phyloP scores from a whole-genome alignment of 2,113 vertebrate genomes.

The Tragelaphus scriptus region DNA sequence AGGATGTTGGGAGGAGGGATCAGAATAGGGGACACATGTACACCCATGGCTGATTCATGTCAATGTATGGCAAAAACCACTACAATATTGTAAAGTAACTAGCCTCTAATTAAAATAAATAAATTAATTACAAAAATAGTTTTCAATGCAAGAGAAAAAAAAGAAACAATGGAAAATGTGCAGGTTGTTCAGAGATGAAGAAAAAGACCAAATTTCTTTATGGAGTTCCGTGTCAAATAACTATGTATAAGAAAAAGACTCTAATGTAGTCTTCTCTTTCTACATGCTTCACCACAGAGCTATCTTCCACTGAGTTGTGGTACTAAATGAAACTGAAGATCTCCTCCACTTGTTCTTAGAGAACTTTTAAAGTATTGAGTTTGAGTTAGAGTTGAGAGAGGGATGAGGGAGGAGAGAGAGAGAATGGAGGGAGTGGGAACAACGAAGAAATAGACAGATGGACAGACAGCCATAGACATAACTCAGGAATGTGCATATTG shows the following conservation, averaged over 20 bases:
- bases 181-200: background rate
- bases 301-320: background rate
- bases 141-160: background rate
- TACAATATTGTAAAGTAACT: background rate
- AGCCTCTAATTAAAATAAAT: background rate
- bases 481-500: background rate
- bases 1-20: background rate
- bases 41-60: background rate
- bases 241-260: background rate
- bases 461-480: background rate
- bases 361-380: background rate
- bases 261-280: background rate
- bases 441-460: no score
- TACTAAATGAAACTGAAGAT: background rate
- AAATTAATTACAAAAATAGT: background rate
- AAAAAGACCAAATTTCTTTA: background rate
- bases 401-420: background rate
- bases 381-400: background rate
- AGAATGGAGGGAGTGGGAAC: background rate
- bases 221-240: no score
- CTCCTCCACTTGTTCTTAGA: background rate
- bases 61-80: background rate
- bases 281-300: background rate
- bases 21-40: background rate
- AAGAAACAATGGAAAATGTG: background rate